Percentiles rank a stretch among this genome's conserved stretches.
phyloP scores from a whole-genome alignment of 2,888 invertebrate species.

The Euplexia lucipara region DNA sequence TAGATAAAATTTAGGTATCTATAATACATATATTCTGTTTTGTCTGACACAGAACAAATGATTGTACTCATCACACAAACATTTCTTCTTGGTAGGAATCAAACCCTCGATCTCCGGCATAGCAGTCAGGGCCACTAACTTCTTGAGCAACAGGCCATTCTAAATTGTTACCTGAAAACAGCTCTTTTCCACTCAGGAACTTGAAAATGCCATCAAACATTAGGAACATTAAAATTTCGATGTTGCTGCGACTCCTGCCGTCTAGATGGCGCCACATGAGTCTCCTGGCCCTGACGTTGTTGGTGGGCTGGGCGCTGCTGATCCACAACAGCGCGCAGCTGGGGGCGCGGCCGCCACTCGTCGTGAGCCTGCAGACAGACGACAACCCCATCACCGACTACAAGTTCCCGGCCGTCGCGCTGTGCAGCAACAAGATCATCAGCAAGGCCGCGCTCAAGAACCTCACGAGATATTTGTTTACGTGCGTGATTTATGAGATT shows the following conservation, averaged over 20 bases:
- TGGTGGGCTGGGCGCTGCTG: slow-evolving; percentile 20
- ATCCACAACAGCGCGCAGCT: neutral
- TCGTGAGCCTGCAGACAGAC: slow-evolving; percentile 40
- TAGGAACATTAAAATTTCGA: no score
- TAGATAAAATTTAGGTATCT: no score
- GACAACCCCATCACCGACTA: slow-evolving; percentile 79
- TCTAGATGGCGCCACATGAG: slow-evolving; percentile 34
- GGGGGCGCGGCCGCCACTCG: slow-evolving; percentile 34
- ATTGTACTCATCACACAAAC: no score
- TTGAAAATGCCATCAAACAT: no score
- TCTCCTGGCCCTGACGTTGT: slow-evolving; percentile 12
- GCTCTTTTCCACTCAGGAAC: no score
- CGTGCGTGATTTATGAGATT: slow-evolving; percentile 22
- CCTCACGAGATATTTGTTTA: slow-evolving; percentile 36
- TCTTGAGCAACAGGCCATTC: no score
- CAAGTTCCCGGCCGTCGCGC: slow-evolving; percentile 91
- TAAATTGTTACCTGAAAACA: no score
- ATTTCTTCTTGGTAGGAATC: no score
- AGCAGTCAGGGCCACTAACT: no score
- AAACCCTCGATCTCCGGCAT: no score
- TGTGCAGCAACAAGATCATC: slow-evolving; percentile 81
- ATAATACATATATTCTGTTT: no score
- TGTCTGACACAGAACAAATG: no score
- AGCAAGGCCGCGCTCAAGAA: slow-evolving; percentile 40
- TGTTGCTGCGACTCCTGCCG: neutral